A percentile compares a stretch with the other conserved stretches of the same genome.
Evolutionary conservation across 2,888 invertebrate species (phyloP).

Genomic region (Scaeva pyrastri): DNA sequence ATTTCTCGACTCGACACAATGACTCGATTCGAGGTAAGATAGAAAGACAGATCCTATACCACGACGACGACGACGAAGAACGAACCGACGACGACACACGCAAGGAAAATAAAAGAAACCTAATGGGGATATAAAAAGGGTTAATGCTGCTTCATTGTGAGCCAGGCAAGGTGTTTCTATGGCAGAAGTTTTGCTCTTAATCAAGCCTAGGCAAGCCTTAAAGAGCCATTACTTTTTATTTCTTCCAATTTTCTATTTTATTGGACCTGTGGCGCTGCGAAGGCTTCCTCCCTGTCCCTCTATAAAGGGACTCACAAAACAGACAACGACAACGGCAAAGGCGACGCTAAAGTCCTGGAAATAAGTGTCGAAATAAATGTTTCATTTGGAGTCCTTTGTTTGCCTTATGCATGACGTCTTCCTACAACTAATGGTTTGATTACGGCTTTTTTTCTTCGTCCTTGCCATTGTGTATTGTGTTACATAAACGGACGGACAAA

Average conservation of each 20-base stretch:
- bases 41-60: neutral
- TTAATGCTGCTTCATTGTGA: conserved; percentile 43
- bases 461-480: neutral
- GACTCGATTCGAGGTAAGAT: neutral
- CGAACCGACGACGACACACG: neutral
- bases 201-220: conserved; percentile 67
- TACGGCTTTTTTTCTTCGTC: conserved; percentile 38
- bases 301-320: conserved; percentile 39
- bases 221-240: conserved; percentile 73
- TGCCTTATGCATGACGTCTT: conserved; percentile 15
- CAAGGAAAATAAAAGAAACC: conserved; percentile 45
- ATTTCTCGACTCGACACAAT: neutral
- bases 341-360: conserved; percentile 2
- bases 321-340: neutral
- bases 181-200: conserved; percentile 58
- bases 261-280: conserved; percentile 33
- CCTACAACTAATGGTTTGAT: conserved; percentile 54
- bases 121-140: conserved; percentile 62
- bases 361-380: conserved; percentile 49
- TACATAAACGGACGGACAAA: conserved; percentile 38
- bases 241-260: conserved; percentile 69
- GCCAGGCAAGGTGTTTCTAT: conserved; percentile 2
- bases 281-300: conserved; percentile 31
- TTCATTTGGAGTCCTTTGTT: conserved; percentile 31
- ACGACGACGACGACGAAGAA: neutral